phyloP scores from a whole-genome alignment of 2,888 invertebrate species.

The Phasia obesa region DNA sequence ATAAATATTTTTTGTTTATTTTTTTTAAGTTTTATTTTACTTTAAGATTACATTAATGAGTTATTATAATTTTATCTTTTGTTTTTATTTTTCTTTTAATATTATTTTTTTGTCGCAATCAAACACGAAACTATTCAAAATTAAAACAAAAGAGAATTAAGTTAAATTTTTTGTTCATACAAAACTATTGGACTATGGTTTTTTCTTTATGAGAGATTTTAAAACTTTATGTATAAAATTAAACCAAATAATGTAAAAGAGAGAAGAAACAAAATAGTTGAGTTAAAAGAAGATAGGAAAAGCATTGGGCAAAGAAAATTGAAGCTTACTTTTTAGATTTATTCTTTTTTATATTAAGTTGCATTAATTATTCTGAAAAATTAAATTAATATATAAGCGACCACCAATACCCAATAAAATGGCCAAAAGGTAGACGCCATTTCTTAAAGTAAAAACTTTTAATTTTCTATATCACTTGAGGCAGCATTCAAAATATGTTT shows the following conservation, averaged over 20 bases:
- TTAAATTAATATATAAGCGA: slow-evolving; percentile 82
- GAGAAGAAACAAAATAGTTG: slow-evolving; percentile 9
- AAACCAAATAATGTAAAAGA: slow-evolving; percentile 23
- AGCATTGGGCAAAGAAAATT: slow-evolving; percentile 35
- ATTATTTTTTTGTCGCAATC: slow-evolving; percentile 64
- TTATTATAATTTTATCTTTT: slow-evolving; percentile 59
- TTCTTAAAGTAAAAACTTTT: slow-evolving; percentile 81
- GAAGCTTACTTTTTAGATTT: slow-evolving; percentile 50
- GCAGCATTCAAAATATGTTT: slow-evolving; percentile 97
- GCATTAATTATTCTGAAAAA: slow-evolving; percentile 73
- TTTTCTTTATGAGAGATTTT: slow-evolving; percentile 39
- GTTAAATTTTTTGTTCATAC: slow-evolving; percentile 44
- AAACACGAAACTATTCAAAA: slow-evolving; percentile 66
- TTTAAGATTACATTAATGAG: slow-evolving; percentile 69
- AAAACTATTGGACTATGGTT: slow-evolving; percentile 49
- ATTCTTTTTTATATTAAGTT: slow-evolving; percentile 57
- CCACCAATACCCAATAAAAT: slow-evolving; percentile 78
- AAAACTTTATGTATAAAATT: slow-evolving; percentile 31
- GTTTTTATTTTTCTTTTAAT: slow-evolving; percentile 71
- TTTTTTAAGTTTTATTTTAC: slow-evolving; percentile 41
- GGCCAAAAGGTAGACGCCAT: slow-evolving; percentile 79
- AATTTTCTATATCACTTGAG: slow-evolving; percentile 90
- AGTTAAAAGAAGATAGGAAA: not conserved
- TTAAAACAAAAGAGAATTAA: slow-evolving; percentile 64
- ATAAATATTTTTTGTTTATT: not conserved